phyloP scores from a whole-genome alignment of 1,140 invertebrate genomes.

The Sinonovacula constricta region DNA sequence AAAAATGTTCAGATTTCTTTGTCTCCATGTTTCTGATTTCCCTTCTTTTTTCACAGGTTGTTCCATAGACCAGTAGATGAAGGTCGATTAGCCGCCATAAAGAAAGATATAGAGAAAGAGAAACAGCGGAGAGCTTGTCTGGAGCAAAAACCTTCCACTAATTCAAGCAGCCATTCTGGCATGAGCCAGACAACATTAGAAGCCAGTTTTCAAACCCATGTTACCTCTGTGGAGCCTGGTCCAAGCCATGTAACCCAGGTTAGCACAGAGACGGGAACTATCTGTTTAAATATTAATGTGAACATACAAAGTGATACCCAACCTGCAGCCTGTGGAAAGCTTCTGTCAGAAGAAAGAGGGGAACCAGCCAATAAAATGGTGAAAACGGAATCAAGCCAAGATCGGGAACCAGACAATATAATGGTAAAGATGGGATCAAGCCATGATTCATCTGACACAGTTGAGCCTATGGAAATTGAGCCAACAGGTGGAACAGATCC shows the following conservation, averaged over 20 bases:
- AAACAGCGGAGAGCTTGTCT: conserved; percentile 67
- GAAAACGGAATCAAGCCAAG: neutral
- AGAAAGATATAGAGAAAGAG: conserved; percentile 65
- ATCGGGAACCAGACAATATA: neutral
- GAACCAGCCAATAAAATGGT: conserved; percentile 18
- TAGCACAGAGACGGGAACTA: conserved; percentile 9
- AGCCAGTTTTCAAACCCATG: too few species aligned
- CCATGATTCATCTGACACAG: conserved; percentile 10
- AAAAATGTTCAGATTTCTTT: too few species aligned
- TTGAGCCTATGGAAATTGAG: conserved; percentile 52
- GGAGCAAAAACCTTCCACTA: conserved; percentile 39
- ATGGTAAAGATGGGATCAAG: neutral
- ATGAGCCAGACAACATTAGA: too few species aligned
- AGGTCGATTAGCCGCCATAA: conserved; percentile 57
- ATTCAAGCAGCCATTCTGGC: neutral
- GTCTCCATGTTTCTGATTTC: too few species aligned
- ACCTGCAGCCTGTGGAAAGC: neutral
- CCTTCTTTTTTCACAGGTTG: conserved; percentile 64
- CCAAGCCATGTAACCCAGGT: neutral
- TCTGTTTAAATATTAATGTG: conserved; percentile 29
- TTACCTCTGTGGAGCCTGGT: conserved; percentile 5
- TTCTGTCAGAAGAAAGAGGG: neutral
- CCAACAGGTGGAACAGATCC: neutral
- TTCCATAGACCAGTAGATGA: conserved; percentile 71
- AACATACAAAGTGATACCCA: conserved; percentile 30